phyloP scores from a whole-genome alignment of 2,888 invertebrate species.

The Epinotia brunnichana region DNA sequence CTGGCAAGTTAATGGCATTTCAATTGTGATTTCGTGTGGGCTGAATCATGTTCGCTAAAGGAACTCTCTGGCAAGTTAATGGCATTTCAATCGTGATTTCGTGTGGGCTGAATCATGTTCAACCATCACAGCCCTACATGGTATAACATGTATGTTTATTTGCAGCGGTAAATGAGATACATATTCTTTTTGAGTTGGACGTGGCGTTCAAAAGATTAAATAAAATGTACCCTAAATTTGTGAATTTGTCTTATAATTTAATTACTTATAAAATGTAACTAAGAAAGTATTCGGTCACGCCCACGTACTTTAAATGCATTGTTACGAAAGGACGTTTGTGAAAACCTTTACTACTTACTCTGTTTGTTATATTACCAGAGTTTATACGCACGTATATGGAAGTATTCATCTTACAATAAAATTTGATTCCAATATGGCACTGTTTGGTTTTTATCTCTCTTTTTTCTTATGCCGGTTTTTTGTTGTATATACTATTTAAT shows the following conservation, averaged over 20 bases:
- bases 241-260: slow-evolving; percentile 10
- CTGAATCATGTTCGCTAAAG: too few relatives aligned
- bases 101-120: too few relatives aligned
- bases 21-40: neutral
- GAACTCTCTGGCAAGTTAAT: too few relatives aligned
- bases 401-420: slow-evolving; percentile 57
- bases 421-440: slow-evolving; percentile 52
- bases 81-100: neutral
- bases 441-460: slow-evolving; percentile 47
- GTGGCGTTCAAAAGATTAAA: slow-evolving; percentile 21
- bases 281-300: slow-evolving; percentile 6
- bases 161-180: neutral
- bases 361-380: slow-evolving; percentile 29
- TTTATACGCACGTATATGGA: slow-evolving; percentile 55
- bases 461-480: neutral
- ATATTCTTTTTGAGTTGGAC: neutral
- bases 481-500: neutral
- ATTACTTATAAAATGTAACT: slow-evolving; percentile 10
- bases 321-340: slow-evolving; percentile 4
- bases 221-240: too few relatives aligned
- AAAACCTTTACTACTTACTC: slow-evolving; percentile 11
- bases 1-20: neutral
- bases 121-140: neutral
- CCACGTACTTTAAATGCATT: neutral
- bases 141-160: neutral